Evolutionary conservation across 92 coral and sea anemone species (phyloP).

Genomic region (Actinernus sp.): DNA sequence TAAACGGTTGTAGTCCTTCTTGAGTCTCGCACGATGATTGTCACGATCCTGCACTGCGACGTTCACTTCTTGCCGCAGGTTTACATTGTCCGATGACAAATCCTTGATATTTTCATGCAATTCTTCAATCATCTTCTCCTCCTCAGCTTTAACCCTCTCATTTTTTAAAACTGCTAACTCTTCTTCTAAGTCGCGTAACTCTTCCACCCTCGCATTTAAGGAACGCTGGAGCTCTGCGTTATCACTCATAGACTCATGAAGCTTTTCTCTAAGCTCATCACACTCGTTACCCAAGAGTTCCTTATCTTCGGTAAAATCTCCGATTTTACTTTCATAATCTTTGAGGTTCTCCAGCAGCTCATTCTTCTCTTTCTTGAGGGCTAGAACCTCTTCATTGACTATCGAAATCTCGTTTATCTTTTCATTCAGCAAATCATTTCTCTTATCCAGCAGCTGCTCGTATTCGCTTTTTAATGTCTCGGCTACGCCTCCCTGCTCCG

Average conservation of each 20-base stretch:
- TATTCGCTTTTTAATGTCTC: slow-evolving; percentile 48
- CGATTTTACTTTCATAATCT: slow-evolving; percentile 24
- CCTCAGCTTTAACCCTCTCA: slow-evolving; percentile 58
- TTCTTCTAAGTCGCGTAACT: slow-evolving; percentile 47
- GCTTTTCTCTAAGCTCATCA: slow-evolving; percentile 38
- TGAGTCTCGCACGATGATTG: slow-evolving; percentile 61
- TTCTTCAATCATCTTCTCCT: slow-evolving; percentile 62
- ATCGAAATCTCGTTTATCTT: slow-evolving; percentile 16
- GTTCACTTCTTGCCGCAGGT: slow-evolving; percentile 62
- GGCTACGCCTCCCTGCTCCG: slow-evolving; percentile 43
- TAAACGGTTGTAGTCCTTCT: slow-evolving; percentile 76
- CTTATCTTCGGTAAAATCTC: slow-evolving; percentile 34
- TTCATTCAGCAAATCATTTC: slow-evolving; percentile 27
- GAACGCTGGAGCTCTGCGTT: slow-evolving; percentile 45
- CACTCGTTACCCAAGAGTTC: slow-evolving; percentile 28
- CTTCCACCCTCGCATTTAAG: slow-evolving; percentile 39
- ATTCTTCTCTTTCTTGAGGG: slow-evolving; percentile 35
- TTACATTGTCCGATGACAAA: slow-evolving; percentile 61
- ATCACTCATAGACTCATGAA: slow-evolving; percentile 24
- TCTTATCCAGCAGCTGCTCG: slow-evolving; percentile 46
- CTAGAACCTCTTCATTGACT: slow-evolving; percentile 38
- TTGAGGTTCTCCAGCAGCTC: slow-evolving; percentile 6
- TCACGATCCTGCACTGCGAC: slow-evolving; percentile 64
- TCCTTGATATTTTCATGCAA: slow-evolving; percentile 42
- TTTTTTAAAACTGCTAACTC: slow-evolving; percentile 62